Conservation (phyloP, 2,888 invertebrate genomes). For the Poecilus cupreus region DNA sequence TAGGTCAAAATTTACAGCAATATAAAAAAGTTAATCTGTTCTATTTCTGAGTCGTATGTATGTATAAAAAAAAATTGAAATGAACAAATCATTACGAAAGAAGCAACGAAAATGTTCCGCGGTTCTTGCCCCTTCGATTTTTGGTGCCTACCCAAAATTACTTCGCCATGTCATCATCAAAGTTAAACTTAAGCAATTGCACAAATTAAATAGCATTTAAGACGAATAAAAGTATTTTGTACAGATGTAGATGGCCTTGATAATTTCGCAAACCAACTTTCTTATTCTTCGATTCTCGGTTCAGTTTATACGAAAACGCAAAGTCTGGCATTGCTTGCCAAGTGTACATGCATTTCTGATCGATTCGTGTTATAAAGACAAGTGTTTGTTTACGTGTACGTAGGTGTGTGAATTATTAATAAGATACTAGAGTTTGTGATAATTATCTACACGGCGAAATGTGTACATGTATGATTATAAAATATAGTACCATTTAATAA, state of each 20-base stretch:
- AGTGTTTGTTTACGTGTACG: too few relatives aligned
- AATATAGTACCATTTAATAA: not conserved
- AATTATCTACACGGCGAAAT: too few relatives aligned
- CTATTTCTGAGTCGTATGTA: too few relatives aligned
- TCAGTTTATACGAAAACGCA: not conserved
- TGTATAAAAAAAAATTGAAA: too few relatives aligned
- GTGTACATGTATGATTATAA: too few relatives aligned
- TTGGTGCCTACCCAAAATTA: not conserved
- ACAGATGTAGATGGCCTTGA: not conserved
- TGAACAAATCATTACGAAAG: not conserved
- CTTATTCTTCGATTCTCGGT: not conserved
- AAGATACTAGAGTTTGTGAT: not conserved
- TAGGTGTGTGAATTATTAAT: not conserved
- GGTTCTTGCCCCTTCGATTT: not conserved
- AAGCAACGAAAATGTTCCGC: too few relatives aligned
- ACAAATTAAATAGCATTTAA: not conserved
- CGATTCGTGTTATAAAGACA: not conserved
- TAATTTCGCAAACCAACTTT: conserved; percentile 16
- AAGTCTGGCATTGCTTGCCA: not conserved
- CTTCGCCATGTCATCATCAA: not conserved
- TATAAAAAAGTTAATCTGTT: too few relatives aligned
- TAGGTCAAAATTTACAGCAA: too few relatives aligned
- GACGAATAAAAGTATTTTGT: not conserved
- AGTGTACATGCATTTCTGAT: not conserved
- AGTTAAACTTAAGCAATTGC: not conserved